These are phyloP conservation scores for Coremacera marginata DNA, from an alignment of 2,888 invertebrate species.

Conservation along the genomic window DNA sequence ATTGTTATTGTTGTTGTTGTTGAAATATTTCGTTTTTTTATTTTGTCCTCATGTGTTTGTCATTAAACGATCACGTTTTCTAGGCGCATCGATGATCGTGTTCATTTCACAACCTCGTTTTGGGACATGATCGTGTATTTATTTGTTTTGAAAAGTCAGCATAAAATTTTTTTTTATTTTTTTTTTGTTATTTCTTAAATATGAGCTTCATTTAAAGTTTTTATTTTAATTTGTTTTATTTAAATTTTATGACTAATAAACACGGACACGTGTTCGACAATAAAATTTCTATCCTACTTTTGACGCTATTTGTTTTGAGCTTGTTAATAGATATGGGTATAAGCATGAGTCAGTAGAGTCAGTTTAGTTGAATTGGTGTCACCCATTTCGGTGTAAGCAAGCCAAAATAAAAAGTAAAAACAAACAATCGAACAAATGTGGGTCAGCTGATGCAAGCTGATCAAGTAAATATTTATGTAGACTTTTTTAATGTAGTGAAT, in stretches of 20 bases:
- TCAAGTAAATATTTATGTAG: too few species aligned
- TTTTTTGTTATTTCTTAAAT: background rate
- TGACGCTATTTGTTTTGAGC: too few species aligned
- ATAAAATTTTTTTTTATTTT: background rate
- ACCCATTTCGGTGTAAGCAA: too few species aligned
- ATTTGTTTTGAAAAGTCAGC: background rate
- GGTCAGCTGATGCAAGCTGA: too few species aligned
- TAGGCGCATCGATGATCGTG: background rate
- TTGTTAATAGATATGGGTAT: too few species aligned
- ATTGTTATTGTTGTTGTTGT: slow-evolving; percentile 6
- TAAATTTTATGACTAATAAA: slow-evolving; percentile 21
- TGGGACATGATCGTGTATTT: background rate
- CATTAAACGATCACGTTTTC: slow-evolving; percentile 13
- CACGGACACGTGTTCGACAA: slow-evolving; percentile 10
- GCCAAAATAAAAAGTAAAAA: too few species aligned
- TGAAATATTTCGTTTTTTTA: slow-evolving; percentile 9
- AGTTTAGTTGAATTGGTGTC: too few species aligned
- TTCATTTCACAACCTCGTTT: background rate
- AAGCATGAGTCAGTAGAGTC: too few species aligned
- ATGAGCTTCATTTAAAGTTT: background rate
- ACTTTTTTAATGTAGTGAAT: too few species aligned
- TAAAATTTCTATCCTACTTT: too few species aligned
- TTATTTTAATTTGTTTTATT: background rate
- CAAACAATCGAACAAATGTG: too few species aligned
- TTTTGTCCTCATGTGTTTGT: background rate